Evolutionary conservation across 1,140 invertebrate genomes (phyloP).

Genomic region (roundworm (Caenorhabditis elegans)): WBcel235 BX284605.5:12119001-12119500

Average conservation of each 20-base stretch:
- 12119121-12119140: conserved; percentile 24
- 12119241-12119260: no score
- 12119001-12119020: no score
- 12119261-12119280: conserved; percentile 37
- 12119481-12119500: conserved; percentile 44
- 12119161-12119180: conserved; percentile 41
- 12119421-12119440: conserved; percentile 50
- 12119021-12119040: no score
- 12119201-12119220: conserved; percentile 44
- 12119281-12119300: conserved; percentile 50
- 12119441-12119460: conserved; percentile 47
- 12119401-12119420: conserved; percentile 48
- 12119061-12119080: conserved; percentile 4
- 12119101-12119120: conserved; percentile 16
- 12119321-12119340: conserved; percentile 45
- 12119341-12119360: conserved; percentile 34
- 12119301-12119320: conserved; percentile 48
- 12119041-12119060: no score
- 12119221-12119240: conserved; percentile 34
- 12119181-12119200: conserved; percentile 46
- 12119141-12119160: neutral
- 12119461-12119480: conserved; percentile 48
- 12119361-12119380: neutral
- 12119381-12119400: conserved; percentile 50
- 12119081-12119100: neutral